These are phyloP conservation scores for Nebria ingens DNA, from an alignment of 1,140 invertebrate species.

Conservation along the genomic window DNA sequence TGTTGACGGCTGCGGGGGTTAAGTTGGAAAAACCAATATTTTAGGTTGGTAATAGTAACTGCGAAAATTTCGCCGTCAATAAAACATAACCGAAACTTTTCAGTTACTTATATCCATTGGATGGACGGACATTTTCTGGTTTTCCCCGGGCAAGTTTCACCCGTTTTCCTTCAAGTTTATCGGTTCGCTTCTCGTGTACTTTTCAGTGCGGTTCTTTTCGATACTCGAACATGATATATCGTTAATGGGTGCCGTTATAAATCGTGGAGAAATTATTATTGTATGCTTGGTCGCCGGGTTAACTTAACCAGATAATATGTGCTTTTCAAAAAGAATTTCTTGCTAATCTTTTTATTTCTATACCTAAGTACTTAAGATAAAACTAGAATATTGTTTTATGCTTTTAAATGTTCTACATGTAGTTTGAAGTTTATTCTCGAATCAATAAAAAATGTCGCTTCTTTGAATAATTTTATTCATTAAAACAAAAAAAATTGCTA, in stretches of 20 bases:
- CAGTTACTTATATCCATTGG: not conserved
- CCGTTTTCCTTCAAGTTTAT: no score
- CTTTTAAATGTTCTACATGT: not conserved
- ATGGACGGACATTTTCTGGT: not conserved
- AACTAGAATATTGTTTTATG: not conserved
- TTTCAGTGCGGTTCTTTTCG: no score
- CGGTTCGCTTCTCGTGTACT: no score
- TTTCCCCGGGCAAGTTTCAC: no score
- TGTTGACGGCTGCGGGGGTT: no score
- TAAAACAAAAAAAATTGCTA: no score
- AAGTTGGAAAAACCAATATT: no score
- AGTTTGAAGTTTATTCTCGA: no score
- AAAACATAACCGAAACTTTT: not conserved
- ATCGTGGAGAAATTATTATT: not conserved
- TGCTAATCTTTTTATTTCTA: not conserved
- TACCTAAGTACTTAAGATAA: not conserved
- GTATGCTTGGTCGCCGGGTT: not conserved
- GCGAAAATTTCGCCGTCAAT: not conserved
- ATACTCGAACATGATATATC: not conserved
- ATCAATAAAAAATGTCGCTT: no score
- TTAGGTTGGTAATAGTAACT: no score
- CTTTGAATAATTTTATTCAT: no score
- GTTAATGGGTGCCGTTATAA: not conserved
- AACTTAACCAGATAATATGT: not conserved
- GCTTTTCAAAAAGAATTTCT: not conserved